phyloP scores from a whole-genome alignment of 1,140 invertebrate species.

The Cyclina sinensis region DNA sequence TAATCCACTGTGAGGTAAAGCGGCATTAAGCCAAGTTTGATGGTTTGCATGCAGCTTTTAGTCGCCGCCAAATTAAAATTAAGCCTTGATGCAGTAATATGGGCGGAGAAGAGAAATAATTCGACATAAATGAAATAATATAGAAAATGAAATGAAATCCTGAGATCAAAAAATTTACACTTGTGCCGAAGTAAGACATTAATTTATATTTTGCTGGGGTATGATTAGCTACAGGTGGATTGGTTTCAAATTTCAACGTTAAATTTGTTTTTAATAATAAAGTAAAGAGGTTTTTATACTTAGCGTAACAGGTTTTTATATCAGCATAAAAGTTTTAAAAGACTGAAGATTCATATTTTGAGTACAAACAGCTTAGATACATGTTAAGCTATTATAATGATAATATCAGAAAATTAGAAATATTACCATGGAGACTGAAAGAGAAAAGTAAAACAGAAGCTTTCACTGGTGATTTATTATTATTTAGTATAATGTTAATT shows the following conservation, averaged over 20 bases:
- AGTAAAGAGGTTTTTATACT: background rate
- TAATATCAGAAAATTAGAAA: no score
- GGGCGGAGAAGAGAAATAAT: slow-evolving; percentile 42
- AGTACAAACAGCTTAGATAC: background rate
- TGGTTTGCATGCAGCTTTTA: background rate
- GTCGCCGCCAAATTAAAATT: background rate
- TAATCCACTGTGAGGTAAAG: background rate
- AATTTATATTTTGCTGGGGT: slow-evolving; percentile 20
- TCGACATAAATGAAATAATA: slow-evolving; percentile 41
- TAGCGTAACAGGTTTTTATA: background rate
- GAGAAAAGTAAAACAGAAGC: no score
- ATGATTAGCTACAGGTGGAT: slow-evolving; percentile 13
- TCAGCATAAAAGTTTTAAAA: background rate
- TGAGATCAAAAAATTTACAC: slow-evolving; percentile 4
- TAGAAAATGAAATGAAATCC: slow-evolving; percentile 24
- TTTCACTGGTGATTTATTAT: no score
- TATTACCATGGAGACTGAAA: no score
- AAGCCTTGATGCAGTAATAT: slow-evolving; percentile 28
- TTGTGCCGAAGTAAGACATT: background rate
- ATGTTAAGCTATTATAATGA: no score
- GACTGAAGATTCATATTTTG: background rate
- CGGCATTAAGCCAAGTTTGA: slow-evolving; percentile 33
- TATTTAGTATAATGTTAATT: no score
- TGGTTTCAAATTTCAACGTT: background rate
- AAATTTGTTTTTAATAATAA: slow-evolving; percentile 12